Percentiles rank a stretch among this genome's conserved stretches.
Conservation (phyloP, 2,113 vertebrate species). For the Apaloderma vittatum region DNA sequence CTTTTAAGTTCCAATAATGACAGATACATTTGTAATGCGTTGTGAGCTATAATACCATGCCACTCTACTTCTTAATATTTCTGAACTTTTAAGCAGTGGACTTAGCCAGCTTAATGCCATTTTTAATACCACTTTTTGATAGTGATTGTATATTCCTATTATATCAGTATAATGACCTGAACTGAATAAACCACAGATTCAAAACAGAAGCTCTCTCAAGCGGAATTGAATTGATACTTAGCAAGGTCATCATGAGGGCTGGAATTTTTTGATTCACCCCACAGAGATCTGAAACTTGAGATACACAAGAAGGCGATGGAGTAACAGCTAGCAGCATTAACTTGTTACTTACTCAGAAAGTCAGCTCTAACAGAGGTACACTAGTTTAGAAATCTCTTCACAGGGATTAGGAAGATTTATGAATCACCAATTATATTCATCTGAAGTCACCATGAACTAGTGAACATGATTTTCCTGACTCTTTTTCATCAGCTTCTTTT, state of each 20-base stretch:
- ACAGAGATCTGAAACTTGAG: not conserved
- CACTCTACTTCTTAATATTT: not conserved
- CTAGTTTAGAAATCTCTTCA: not conserved
- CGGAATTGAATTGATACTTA: not conserved
- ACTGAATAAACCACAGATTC: not conserved
- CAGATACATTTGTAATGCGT: not conserved
- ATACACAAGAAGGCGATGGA: not conserved
- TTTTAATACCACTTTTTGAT: not conserved
- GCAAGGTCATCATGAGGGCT: not conserved
- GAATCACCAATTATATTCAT: not conserved
- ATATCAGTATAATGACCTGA: not conserved
- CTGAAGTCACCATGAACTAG: not conserved
- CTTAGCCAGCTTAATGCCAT: not conserved
- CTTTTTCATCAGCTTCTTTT: not conserved
- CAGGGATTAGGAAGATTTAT: not conserved
- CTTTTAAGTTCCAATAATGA: not conserved
- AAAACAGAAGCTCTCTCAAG: not conserved
- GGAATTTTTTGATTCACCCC: not conserved
- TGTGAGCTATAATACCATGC: accelerated
- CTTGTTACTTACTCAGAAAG: not conserved
- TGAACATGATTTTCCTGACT: not conserved
- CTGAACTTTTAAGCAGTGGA: not conserved
- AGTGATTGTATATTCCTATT: not conserved
- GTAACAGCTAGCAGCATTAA: not conserved
- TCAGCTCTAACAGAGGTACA: not conserved